These are phyloP conservation scores for Orchestes rusci DNA, from an alignment of 2,888 invertebrate genomes.

Conservation along the genomic window DNA sequence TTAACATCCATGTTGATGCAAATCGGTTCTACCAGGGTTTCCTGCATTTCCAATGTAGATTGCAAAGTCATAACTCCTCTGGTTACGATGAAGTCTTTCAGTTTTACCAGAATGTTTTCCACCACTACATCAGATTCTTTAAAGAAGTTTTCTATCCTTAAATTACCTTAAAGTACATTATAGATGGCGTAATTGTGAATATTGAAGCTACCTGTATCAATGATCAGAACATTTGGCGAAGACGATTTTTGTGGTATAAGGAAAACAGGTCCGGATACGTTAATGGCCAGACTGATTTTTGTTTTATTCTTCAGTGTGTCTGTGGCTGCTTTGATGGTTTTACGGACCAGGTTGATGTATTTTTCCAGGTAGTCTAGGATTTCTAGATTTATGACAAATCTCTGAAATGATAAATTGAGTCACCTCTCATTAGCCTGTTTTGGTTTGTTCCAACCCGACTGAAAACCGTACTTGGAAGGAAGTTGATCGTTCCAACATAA, in stretches of 20 bases:
- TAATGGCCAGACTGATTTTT: slow-evolving; percentile 40
- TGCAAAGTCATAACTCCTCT: slow-evolving; percentile 67
- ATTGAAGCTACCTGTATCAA: slow-evolving; percentile 61
- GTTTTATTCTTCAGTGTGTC: slow-evolving; percentile 39
- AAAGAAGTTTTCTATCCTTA: slow-evolving; percentile 76
- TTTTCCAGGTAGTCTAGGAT: slow-evolving; percentile 35
- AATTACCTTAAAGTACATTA: slow-evolving; percentile 60
- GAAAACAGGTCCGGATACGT: slow-evolving; percentile 61
- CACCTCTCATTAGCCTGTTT: no score
- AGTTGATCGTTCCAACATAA: no score
- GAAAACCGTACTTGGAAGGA: no score
- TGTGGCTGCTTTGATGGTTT: slow-evolving; percentile 33
- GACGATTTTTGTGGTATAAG: slow-evolving; percentile 73
- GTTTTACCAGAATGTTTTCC: slow-evolving; percentile 64
- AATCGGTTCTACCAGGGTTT: slow-evolving; percentile 69
- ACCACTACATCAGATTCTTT: slow-evolving; percentile 42
- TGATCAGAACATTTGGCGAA: slow-evolving; percentile 66
- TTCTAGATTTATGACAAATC: slow-evolving; percentile 41
- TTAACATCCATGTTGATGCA: slow-evolving; percentile 66
- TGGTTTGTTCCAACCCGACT: no score
- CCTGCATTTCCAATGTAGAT: slow-evolving; percentile 62
- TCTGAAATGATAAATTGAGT: no score
- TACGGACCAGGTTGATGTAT: slow-evolving; percentile 25
- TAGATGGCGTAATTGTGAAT: slow-evolving; percentile 18
- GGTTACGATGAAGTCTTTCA: slow-evolving; percentile 60